Evolutionary conservation across 2,797 vertebrate species (phyloP), one percentile per base, ranked within the genome.

Genomic region (Mareca strepera): DNA sequence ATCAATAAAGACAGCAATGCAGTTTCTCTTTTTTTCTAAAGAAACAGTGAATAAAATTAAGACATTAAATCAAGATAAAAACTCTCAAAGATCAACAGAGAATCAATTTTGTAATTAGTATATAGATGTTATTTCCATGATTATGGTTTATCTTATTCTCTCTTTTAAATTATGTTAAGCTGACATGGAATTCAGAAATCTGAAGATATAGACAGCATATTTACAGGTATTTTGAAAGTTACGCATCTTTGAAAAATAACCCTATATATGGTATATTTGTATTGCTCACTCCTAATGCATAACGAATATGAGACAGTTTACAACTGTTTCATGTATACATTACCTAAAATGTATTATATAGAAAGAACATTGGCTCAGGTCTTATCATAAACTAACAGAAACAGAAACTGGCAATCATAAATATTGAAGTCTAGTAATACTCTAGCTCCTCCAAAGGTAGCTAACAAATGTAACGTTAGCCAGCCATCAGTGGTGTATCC

Each of bases 281-380:
- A 64, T 43, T 88, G n/a, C 21, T 63, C 6, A 44, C 26, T 72
- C 15, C 59, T 86, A 18, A 11, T 85, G 53, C 44, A n/a, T 91
- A 83, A 68, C 6, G 72, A 77, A 64, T 75, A 68, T 12, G 16
- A 23, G 58, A 52, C 41, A 62, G 6, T 78, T 92, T 80, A 55
- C 33, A 89, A 12, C 9, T 75, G 28, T 94, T 94, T 94, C 58
- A 73, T 78, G 48, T 93, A 73, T 52, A 93, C 86, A 92, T 91
- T 92, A 43, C 12, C 44, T 41, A 44, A 83, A 72, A 78, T 68
- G 37, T 25, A 46, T 83, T 46, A 59, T 9, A 77, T 48, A 85
- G 44, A 78, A 90, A 41, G 31, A 83, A 62, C 33, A 55, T 14
- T 16, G 53, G 22, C 62, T 90, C 6, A 3, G 3, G 66, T 73